phyloP scores from a whole-genome alignment of 2,797 vertebrate genomes.

The Xiphorhynchus erythropygius region DNA sequence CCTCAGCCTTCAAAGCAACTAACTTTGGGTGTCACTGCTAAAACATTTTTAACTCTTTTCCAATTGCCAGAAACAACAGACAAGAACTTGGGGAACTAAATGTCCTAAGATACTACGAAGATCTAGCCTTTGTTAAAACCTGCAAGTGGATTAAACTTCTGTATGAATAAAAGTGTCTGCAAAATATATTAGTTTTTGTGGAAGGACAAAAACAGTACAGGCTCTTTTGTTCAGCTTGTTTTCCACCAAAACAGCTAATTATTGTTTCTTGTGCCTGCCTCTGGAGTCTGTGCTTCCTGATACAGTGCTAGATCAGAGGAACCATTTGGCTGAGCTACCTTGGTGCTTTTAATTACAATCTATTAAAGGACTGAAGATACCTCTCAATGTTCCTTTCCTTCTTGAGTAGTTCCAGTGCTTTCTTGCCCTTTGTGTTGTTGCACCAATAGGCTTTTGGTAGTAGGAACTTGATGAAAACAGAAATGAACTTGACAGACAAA shows the following conservation, averaged over 20 bases:
- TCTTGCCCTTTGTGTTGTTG: background rate
- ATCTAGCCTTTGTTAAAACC: background rate
- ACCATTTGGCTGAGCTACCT: background rate
- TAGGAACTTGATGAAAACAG: background rate
- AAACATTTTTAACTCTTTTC: background rate
- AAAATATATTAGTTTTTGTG: background rate
- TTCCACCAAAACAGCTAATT: background rate
- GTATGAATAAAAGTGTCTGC: background rate
- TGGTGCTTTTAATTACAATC: background rate
- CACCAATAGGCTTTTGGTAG: background rate
- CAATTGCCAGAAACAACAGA: background rate
- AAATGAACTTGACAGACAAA: background rate
- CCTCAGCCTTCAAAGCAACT: background rate
- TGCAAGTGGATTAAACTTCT: background rate
- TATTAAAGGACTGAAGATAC: background rate
- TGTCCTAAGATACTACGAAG: background rate
- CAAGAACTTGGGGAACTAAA: background rate
- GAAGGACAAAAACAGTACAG: background rate
- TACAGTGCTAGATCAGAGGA: background rate
- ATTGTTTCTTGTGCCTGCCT: background rate
- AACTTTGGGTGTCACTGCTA: background rate
- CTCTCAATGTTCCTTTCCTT: background rate
- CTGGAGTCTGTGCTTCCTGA: background rate
- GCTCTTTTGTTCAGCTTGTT: background rate
- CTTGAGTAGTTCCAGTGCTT: background rate